Evolutionary conservation across 2,888 invertebrate species (phyloP), one percentile per base, ranked within the genome.

Genomic region (Ichneumon xanthorius): DNA sequence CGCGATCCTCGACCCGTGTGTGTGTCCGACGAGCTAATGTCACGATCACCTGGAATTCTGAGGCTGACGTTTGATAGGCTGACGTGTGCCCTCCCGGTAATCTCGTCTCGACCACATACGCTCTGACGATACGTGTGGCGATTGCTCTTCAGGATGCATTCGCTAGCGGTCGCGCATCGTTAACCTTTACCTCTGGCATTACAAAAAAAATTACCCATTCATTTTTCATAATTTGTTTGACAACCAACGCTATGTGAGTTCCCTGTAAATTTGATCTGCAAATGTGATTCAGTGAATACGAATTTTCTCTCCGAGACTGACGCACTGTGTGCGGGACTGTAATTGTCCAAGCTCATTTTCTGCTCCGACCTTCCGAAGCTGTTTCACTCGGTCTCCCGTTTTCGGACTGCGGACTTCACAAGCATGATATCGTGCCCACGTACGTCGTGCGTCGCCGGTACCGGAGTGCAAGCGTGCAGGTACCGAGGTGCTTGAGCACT

Each of bases 31-130:
- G 61, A 76, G 72, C 73, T 80, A 75, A 82, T 76, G 88, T 87
- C 88, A 86, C 70, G 68, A 70, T 61, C 88, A 88, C 81, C 88
- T 87, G 88, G 79, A 87, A 81, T 86, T 75, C 78, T 79, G 85
- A 82, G 84, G 81, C 80, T 86, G 87, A 87, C 85, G 80, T 87
- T 84, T 85, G 73, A 55, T 63, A 53, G 70, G 78, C 61, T 75
- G 76, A 77, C 85, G 70, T 58, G 53, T 77, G 75, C 61, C 63
- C 80, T 68, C 61, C 48, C 30, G 33, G 77, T 77, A 68, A 82
- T 85, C 77, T 73, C 53, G 22, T 65, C 67, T 67, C 40, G 53
- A 77, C 77, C 40, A 53, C 77, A 77, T 6, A 22, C 16, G 63
- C 55, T 65, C 40, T n/a, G 37, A 14, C 55, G 14, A 26, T 65